Base-by-base conservation (phyloP, 1,140 invertebrate species). In the Listronotus bonariensis region DNA sequence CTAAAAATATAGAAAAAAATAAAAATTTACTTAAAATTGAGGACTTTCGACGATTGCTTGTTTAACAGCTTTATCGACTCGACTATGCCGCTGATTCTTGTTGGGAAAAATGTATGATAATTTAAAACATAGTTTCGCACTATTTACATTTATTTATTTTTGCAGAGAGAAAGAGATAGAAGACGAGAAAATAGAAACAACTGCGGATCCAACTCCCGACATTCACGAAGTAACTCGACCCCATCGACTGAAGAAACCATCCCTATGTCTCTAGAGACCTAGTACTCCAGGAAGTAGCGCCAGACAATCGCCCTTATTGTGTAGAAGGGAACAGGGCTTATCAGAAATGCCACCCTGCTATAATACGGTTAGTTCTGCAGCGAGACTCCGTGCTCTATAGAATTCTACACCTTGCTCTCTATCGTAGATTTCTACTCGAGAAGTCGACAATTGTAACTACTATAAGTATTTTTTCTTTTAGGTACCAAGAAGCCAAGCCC, bases 131-230 rank as follows among this genome's bases (percentile, higher is more conserved):
- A 26, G 1, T 26, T 26, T 26, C 5, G 20, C 6, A 51, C 15
- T 7, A 31, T 2, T 36, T 36, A 3, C n/a, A 26, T 26, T 8
- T 26, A 12, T 51, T 9, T 17, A 5, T 36, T 36, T 43, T 53
- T 55, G 1, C 46, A 93, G 72, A 80, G 90, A 36, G 87, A 91
- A 61, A 75, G 84, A 6, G 81, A 83, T 56, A 71, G 77, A 10
- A 61, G 71, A 60, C 71, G 73, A 66, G 71, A 81, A 78, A 80
- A 64, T 72, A 79, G 18, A 49, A 60, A 46, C 52, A 49, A 43
- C 9, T 26, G 36, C 20, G 15, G 15, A 15, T 32, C 40, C 34
- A 63, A 17, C 34, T 60, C 65, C 14, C 60, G 46, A 55, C 60
- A 65, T 14, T 60, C 53, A 15, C 51, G 69, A 17, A 63, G 57